A percentile compares a stretch with the other conserved stretches of the same genome.
These are phyloP conservation scores for Crotalus helleri DNA, from an alignment of 2,113 vertebrate species.

Conservation along the genomic window DNA sequence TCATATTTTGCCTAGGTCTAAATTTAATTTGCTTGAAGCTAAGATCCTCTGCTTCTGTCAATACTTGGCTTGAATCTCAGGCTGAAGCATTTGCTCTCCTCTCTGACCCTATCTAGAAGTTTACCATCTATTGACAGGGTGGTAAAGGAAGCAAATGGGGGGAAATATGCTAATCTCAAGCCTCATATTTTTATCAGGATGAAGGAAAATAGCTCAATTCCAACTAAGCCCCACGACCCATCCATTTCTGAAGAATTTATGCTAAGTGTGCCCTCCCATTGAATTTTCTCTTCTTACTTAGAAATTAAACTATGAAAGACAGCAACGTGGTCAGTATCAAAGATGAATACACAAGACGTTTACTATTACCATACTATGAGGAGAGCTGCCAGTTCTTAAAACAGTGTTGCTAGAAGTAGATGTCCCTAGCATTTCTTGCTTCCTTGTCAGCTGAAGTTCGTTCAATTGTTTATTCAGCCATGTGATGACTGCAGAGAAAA, in stretches of 20 bases:
- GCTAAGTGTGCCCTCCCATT: background rate
- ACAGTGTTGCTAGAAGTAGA: conserved; percentile 54
- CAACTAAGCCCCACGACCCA: background rate
- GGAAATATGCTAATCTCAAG: background rate
- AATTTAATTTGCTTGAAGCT: background rate
- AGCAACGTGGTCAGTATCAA: background rate
- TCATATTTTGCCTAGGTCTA: background rate
- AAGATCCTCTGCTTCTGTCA: background rate
- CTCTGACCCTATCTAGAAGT: background rate
- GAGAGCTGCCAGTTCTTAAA: conserved; percentile 63
- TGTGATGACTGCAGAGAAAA: conserved; percentile 78
- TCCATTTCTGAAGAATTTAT: background rate
- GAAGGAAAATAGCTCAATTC: background rate
- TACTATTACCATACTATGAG: conserved; percentile 66
- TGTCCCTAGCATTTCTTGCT: conserved; percentile 61
- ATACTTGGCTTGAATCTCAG: background rate
- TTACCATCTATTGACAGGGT: background rate
- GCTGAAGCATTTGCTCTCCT: background rate
- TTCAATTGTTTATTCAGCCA: conserved; percentile 97
- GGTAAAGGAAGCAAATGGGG: background rate
- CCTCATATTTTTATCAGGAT: background rate
- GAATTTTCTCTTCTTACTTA: background rate
- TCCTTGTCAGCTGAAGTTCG: conserved; percentile 81
- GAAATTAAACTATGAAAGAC: background rate
- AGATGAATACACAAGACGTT: background rate